Evolutionary conservation across 2,888 invertebrate genomes (phyloP).

Genomic region (Ptychoptera albimana): DNA sequence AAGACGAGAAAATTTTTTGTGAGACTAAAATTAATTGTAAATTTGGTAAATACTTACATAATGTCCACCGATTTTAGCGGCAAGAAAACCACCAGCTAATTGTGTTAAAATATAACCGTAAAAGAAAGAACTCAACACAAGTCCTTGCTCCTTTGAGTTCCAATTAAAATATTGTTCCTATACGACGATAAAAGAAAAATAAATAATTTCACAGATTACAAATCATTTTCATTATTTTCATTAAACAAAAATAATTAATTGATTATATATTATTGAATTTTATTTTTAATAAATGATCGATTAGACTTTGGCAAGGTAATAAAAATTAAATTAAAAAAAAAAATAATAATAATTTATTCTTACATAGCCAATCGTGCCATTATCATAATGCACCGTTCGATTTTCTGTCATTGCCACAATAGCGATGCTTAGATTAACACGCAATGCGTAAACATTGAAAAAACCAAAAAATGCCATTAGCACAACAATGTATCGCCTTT

Average conservation of each 20-base stretch:
- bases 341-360: slow-evolving; percentile 18
- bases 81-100: slow-evolving; percentile 68
- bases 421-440: slow-evolving; percentile 82
- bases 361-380: slow-evolving; percentile 45
- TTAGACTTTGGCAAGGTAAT: no score
- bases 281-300: no score
- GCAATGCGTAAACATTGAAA: slow-evolving; percentile 65
- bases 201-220: no score
- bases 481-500: slow-evolving; percentile 57
- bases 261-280: no score
- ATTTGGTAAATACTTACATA: slow-evolving; percentile 31
- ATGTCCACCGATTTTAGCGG: slow-evolving; percentile 73
- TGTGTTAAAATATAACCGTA: slow-evolving; percentile 79
- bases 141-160: slow-evolving; percentile 60
- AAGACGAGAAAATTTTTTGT: no score
- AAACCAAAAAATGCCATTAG: slow-evolving; percentile 69
- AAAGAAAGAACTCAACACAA: slow-evolving; percentile 74
- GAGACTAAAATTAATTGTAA: no score
- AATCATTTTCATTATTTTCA: no score
- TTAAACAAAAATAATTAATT: no score
- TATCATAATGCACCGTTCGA: slow-evolving; percentile 38
- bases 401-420: slow-evolving; percentile 85
- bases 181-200: slow-evolving; percentile 10
- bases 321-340: no score
- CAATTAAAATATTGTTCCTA: slow-evolving; percentile 66